These are phyloP conservation scores for Stratiomys singularior DNA, from an alignment of 2,888 invertebrate genomes.

Conservation along the genomic window DNA sequence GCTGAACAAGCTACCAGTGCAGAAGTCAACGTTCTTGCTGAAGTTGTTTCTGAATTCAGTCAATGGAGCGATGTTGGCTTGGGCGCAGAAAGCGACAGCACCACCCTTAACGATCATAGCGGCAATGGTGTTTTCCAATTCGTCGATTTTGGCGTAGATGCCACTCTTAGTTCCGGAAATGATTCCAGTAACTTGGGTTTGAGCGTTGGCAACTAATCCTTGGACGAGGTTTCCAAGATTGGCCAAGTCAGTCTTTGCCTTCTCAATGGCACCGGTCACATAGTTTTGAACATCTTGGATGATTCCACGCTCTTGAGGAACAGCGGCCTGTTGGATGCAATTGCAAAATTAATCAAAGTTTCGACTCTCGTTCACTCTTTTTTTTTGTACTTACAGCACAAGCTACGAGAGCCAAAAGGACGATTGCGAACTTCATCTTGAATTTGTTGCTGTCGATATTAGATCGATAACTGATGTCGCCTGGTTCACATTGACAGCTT, in stretches of 20 bases:
- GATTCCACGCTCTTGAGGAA: constrained; percentile 24
- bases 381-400: constrained; percentile 40
- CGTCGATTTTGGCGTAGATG: not conserved
- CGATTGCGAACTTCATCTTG: constrained; percentile 50
- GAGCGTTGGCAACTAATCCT: constrained; percentile 16
- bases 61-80: constrained; percentile 7
- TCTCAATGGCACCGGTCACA: not conserved
- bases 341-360: not conserved
- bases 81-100: constrained; percentile 12
- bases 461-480: constrained; percentile 1
- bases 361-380: not conserved
- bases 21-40: constrained; percentile 28
- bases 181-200: not conserved
- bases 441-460: constrained; percentile 32
- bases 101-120: constrained; percentile 29
- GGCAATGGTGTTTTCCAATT: constrained; percentile 9
- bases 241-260: constrained; percentile 13
- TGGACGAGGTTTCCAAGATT: constrained; percentile 10
- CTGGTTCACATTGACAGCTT: not conserved
- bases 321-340: not conserved
- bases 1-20: not conserved
- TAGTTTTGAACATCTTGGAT: not conserved
- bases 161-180: not conserved
- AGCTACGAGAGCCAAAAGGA: constrained; percentile 48
- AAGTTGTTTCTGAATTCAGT: constrained; percentile 17